Evolutionary conservation across 2,888 invertebrate species (phyloP), one percentile per base, ranked within the genome.

Genomic region (Imbricaverruca yamaguchii): DNA sequence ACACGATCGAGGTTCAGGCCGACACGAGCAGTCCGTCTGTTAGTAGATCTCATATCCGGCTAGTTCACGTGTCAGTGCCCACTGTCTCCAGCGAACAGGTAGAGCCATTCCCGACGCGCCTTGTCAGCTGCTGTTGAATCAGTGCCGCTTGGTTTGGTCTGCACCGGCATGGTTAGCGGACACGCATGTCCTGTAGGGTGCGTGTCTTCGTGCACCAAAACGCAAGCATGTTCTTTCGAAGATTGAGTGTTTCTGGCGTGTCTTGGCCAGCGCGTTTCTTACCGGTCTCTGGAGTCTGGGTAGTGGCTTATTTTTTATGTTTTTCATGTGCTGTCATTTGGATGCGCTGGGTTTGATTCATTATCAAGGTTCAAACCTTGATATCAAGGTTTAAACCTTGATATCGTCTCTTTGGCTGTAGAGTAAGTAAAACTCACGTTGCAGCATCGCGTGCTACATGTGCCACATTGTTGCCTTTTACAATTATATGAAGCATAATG

Each of bases 41-140:
- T 74, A 74, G 74, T 74, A 74, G 55, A 53, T 21, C 74, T 53
- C 53, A 74, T 74, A 23, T 74, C 53, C 74, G 74, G 55, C 74
- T 74, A 53, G 55, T 74, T 74, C 53, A 53, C 55, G 74, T 74
- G 53, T 74, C 74, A 55, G 55, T 74, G 55, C 74, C 74, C 74
- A 74, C 55, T 74, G 21, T 55, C 74, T 53, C 74, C 74, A 55
- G 53, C 21, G 74, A 12, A 55, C 74, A 74, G 74, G 74, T 74
- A 74, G 74, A 74, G 74, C 18, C 55, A 53, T 23, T 15, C 18
- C 74, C 23, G 23, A n/a, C 39, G 2, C 39, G 13, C 39, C 23
- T 11, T 65, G 23, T 18, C 61, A 18, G 61, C 61, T 61, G 23
- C 65, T 67, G 11, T 67, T 11, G 23, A 10, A 1, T 12, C 10